Evolutionary conservation across 2,113 vertebrate genomes (phyloP).

Genomic region (Limnothrissa miodon): DNA sequence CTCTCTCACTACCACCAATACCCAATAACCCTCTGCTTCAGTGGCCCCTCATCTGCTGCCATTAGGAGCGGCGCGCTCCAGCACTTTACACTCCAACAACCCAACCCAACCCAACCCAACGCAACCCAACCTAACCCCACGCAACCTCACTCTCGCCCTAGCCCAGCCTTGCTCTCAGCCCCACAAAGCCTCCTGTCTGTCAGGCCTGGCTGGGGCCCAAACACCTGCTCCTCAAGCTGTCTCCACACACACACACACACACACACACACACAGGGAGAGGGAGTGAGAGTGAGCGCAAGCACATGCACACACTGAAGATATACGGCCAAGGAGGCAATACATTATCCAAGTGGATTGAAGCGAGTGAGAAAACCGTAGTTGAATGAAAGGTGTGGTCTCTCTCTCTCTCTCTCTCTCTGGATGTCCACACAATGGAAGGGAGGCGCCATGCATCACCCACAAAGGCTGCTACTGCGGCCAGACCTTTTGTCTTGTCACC

Average conservation of each 20-base stretch:
- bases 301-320: background rate
- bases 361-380: background rate
- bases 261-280: slow-evolving; percentile 6
- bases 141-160: background rate
- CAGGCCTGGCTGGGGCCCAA: slow-evolving; percentile 48
- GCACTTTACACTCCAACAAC: background rate
- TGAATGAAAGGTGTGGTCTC: background rate
- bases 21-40: background rate
- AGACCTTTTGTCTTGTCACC: background rate
- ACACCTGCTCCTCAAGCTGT: slow-evolving; percentile 65
- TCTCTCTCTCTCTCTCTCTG: background rate
- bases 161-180: slow-evolving; percentile 6
- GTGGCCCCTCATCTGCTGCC: background rate
- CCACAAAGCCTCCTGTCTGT: slow-evolving; percentile 34
- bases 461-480: background rate
- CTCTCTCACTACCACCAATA: background rate
- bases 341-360: background rate
- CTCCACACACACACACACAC: slow-evolving; percentile 4
- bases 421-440: background rate
- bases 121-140: background rate
- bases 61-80: background rate
- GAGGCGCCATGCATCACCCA: background rate
- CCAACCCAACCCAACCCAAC: background rate
- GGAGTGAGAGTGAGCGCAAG: background rate
- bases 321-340: background rate